These are phyloP conservation scores for Megaceryle alcyon DNA, from an alignment of 2,797 vertebrate genomes.

Conservation along the genomic window DNA sequence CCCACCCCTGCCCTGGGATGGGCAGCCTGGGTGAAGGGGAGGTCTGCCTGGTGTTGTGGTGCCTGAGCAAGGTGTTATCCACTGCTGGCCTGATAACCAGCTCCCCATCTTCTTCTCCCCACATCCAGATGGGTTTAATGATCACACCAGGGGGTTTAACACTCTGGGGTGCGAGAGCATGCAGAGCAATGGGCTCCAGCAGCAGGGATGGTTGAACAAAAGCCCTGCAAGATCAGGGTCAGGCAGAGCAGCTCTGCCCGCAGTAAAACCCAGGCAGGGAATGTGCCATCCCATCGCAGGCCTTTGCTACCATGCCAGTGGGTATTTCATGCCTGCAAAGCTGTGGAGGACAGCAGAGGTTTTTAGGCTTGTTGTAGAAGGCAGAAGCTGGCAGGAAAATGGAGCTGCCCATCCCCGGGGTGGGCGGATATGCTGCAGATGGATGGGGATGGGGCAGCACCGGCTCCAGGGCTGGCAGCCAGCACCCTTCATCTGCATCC, in stretches of 20 bases:
- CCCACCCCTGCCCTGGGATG: fast-evolving
- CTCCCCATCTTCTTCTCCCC: not conserved
- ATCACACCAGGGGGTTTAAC: fast-evolving
- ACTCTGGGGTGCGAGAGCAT: not conserved
- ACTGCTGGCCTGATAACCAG: not conserved
- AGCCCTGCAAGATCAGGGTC: not conserved
- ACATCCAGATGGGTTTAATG: not conserved
- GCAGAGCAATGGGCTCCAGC: not conserved
- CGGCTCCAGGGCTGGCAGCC: fast-evolving
- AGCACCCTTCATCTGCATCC: not conserved
- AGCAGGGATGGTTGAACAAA: not conserved
- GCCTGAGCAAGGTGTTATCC: not conserved
- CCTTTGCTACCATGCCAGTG: not conserved
- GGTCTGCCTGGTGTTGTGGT: fast-evolving
- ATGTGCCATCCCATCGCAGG: fast-evolving
- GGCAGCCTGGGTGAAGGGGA: fast-evolving
- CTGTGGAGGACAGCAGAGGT: not conserved
- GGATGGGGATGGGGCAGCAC: not conserved
- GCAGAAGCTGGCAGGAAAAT: not conserved
- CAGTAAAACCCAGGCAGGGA: not conserved
- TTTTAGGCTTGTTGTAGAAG: not conserved
- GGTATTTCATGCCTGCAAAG: not conserved
- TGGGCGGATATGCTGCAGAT: fast-evolving
- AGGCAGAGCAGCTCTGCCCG: not conserved
- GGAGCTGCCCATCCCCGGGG: not conserved